phyloP scores from a whole-genome alignment of 2,113 vertebrate genomes.

The Spheniscus mendiculus region DNA sequence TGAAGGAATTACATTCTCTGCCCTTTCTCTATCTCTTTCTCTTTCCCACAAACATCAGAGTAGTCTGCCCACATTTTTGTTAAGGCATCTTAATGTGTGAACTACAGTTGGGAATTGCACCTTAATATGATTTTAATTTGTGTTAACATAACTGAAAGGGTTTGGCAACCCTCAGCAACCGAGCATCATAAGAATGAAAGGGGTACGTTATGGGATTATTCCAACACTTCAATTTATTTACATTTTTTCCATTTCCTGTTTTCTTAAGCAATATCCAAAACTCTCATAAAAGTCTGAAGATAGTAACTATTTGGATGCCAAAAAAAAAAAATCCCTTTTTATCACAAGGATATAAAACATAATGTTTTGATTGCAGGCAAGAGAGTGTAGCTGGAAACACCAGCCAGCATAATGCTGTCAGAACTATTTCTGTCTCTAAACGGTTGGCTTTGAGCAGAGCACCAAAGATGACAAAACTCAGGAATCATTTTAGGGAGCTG shows the following conservation, averaged over 20 bases:
- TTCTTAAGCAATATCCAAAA: not conserved
- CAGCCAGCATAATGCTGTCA: not conserved
- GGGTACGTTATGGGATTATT: not conserved
- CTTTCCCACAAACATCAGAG: not conserved
- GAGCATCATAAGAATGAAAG: not conserved
- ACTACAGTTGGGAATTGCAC: not conserved
- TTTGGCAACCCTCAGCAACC: not conserved
- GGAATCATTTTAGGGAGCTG: not conserved
- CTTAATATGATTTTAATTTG: conserved; percentile 9
- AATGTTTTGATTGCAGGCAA: conserved; percentile 29
- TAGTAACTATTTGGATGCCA: not conserved
- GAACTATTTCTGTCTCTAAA: conserved; percentile 19
- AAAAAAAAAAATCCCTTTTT: not conserved
- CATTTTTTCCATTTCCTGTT: not conserved
- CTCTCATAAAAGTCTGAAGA: not conserved
- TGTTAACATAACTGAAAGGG: not conserved
- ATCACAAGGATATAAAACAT: not conserved
- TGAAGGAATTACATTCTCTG: conserved; percentile 13
- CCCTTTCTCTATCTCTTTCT: not conserved
- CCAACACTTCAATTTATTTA: not conserved
- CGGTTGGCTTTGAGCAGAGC: conserved; percentile 1
- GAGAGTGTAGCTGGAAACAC: not conserved
- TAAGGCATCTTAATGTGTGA: not conserved
- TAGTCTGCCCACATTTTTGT: not conserved
- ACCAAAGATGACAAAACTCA: conserved; percentile 27